Base-by-base conservation (phyloP, 1,140 invertebrate species). In the Tetramorium alpestre region DNA sequence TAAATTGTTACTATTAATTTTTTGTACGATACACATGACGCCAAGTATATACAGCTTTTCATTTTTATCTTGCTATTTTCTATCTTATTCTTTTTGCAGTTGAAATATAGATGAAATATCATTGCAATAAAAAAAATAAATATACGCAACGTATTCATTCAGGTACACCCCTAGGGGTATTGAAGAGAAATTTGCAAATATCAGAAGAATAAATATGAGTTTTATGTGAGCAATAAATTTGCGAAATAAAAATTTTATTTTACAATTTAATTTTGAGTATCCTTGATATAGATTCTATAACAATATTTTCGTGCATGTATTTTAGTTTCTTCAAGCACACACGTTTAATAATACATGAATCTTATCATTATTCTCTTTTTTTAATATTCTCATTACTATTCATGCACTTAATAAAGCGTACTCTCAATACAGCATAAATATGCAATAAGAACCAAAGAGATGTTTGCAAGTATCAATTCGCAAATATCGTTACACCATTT, bases 381-480 rank as follows among this genome's bases (percentile, higher is more conserved):
- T 65, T 16, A 62, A 64, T 33, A 49, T 54, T 80, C 7, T 80
- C 44, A 76, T 54, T 78, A 78, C 60, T 44, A n/a, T 2, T 60
- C 16, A 25, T 62, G 10, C 25, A 47, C 16, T 16, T 28, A 73
- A 41, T 69, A 69, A 73, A 54, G 25, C 5, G 22, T 75, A 22
- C 18, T 56, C 18, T 13, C 8, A 56, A 73, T 28, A n/a, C 28
- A 56, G 11, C 13, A 76, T 58, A 44, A 41, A 60, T 58, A 41
- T 76, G 33, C 38, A 44, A 22, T 10, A 78, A 75, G 22, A 78
- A 49, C 47, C n/a, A 60, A 13, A 64, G 6, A 18, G 4, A 64
- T 4, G 51, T 75, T 75, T 51, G 22, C n/a, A 28, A 72, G 33
- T 49, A 28, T 72, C 44, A 33, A 33, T 33, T 33, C 33, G 33